A percentile compares a stretch with the other conserved stretches of the same genome.
Evolutionary conservation across 2,113 vertebrate genomes (phyloP).

Genomic region (Odontophorus gujanensis): DNA sequence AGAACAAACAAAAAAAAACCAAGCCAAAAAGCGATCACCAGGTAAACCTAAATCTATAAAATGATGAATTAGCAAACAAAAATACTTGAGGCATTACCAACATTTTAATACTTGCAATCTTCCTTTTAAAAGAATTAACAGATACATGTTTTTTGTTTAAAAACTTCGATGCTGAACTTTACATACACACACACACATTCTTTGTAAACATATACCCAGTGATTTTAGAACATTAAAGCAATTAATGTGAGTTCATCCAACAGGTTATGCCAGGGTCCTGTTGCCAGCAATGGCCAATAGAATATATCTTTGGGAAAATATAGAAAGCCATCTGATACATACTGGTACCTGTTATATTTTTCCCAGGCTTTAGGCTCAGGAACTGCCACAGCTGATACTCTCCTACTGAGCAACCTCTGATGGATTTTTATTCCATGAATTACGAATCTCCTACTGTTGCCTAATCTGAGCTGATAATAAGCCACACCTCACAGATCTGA

Average conservation of each 20-base stretch:
- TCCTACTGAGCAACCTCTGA: background rate
- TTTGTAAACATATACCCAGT: background rate
- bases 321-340: background rate
- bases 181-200: background rate
- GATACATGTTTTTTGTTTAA: background rate
- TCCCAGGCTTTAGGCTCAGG: background rate
- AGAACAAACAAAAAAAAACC: constrained; percentile 12
- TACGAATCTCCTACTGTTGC: background rate
- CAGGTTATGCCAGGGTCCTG: background rate
- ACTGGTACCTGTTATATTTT: rapidly evolving
- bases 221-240: background rate
- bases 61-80: constrained; percentile 26
- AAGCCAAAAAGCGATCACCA: background rate
- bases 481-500: background rate
- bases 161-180: background rate
- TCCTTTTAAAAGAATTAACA: constrained; percentile 26
- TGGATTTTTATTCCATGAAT: background rate
- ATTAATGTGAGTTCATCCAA: background rate
- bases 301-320: background rate
- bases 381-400: background rate
- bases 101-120: constrained; percentile 71
- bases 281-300: background rate
- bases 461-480: background rate
- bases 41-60: background rate
- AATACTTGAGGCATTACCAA: background rate